Evolutionary conservation across 2,888 invertebrate genomes (phyloP).

Genomic region (Geophilus truncorum): DNA sequence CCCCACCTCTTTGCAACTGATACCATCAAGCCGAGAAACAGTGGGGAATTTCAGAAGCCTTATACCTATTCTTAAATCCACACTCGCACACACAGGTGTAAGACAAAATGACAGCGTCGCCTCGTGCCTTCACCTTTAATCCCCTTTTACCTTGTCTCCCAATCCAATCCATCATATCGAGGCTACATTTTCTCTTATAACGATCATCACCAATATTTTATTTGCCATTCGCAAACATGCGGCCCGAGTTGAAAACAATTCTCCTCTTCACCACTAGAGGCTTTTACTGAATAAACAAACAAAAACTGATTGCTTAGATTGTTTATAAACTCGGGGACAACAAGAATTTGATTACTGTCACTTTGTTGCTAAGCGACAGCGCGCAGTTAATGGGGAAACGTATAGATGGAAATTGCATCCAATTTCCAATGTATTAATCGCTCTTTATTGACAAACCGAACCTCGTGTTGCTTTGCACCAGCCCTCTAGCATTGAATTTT

Average conservation of each 20-base stretch:
- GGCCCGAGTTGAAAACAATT: background rate
- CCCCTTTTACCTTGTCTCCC: background rate
- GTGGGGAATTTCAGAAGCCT: constrained; percentile 27
- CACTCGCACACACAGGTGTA: background rate
- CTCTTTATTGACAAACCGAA: too few relatives aligned
- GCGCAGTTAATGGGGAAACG: too few relatives aligned
- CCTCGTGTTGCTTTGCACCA: too few relatives aligned
- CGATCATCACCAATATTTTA: background rate
- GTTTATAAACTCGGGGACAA: background rate
- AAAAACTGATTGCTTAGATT: background rate
- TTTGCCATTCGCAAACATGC: background rate
- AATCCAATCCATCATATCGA: background rate
- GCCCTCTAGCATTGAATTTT: too few relatives aligned
- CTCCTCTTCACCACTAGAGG: too few relatives aligned
- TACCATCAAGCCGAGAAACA: background rate
- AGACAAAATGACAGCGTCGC: background rate
- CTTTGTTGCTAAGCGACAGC: background rate
- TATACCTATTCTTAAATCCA: background rate
- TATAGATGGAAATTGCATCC: too few relatives aligned
- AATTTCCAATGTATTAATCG: too few relatives aligned
- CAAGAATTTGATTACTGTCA: background rate
- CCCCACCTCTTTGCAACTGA: background rate
- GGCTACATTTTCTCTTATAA: background rate
- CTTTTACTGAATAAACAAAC: too few relatives aligned
- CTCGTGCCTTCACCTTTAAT: background rate